Conservation (phyloP, 2,888 invertebrate species). For the Chouioia cunea region DNA sequence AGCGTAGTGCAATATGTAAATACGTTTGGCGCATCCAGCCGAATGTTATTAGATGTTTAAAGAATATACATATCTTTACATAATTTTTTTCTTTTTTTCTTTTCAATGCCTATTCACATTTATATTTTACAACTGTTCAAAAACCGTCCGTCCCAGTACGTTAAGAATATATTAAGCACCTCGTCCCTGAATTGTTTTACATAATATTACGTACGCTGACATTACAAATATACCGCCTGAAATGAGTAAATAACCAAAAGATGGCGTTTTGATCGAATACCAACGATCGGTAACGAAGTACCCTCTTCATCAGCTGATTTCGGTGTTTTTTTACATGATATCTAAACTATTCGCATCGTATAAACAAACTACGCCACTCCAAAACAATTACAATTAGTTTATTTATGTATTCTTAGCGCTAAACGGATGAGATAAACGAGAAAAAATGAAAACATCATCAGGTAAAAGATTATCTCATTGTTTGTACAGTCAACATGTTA, state of each 20-base stretch:
- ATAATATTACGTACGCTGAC: too few relatives aligned
- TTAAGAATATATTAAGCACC: background rate
- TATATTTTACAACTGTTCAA: too few relatives aligned
- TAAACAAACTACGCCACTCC: too few relatives aligned
- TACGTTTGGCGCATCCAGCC: slow-evolving; percentile 56
- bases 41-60: slow-evolving; percentile 58
- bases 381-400: background rate
- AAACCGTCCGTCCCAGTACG: background rate
- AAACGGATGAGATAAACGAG: background rate
- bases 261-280: too few relatives aligned
- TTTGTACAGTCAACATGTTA: background rate
- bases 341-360: too few relatives aligned
- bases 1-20: slow-evolving; percentile 61
- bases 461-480: slow-evolving; percentile 25
- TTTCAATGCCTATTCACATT: background rate
- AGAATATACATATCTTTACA: slow-evolving; percentile 64
- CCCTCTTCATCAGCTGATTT: too few relatives aligned
- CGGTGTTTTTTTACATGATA: too few relatives aligned
- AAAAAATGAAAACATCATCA: slow-evolving; percentile 43
- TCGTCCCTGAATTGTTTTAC: too few relatives aligned
- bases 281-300: too few relatives aligned
- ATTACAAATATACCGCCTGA: too few relatives aligned
- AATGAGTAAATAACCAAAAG: too few relatives aligned
- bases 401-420: slow-evolving; percentile 1
- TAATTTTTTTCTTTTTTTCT: slow-evolving; percentile 40